Evolutionary conservation across 2,888 invertebrate genomes (phyloP).

Genomic region (Parnassius mnemosyne): DNA sequence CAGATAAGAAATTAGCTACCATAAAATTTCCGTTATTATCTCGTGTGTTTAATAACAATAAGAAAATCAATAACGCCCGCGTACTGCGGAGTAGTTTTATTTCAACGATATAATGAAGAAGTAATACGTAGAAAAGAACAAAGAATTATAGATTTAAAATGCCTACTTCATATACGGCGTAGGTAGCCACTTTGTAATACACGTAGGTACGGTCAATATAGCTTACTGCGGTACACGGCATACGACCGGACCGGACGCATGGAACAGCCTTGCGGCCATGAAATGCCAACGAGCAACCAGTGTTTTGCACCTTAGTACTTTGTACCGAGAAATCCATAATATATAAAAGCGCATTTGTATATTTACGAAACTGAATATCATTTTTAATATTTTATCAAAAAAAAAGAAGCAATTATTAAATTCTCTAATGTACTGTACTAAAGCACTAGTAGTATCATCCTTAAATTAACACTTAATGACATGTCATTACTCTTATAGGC

Average conservation of each 20-base stretch:
- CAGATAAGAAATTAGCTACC: too few relatives aligned
- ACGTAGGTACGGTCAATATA: conserved; percentile 15
- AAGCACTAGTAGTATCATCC: too few relatives aligned
- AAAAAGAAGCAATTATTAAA: too few relatives aligned
- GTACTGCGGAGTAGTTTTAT: neutral
- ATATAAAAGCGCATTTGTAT: neutral
- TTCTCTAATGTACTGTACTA: too few relatives aligned
- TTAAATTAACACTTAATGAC: too few relatives aligned
- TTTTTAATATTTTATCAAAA: neutral
- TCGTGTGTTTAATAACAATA: too few relatives aligned
- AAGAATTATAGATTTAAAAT: conserved; percentile 11
- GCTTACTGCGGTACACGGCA: conserved; percentile 21
- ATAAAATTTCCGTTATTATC: too few relatives aligned
- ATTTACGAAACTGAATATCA: conserved; percentile 2
- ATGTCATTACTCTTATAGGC: too few relatives aligned
- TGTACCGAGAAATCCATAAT: conserved; percentile 2
- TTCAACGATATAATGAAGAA: neutral
- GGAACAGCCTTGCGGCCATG: conserved; percentile 22
- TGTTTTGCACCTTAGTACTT: conserved; percentile 14
- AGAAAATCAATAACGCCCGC: too few relatives aligned
- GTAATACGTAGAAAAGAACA: conserved; percentile 2
- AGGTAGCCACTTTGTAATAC: conserved; percentile 15
- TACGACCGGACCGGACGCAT: conserved; percentile 25
- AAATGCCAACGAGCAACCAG: conserved; percentile 18
- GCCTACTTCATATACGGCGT: conserved; percentile 14